These are phyloP conservation scores for Falco rusticolus DNA, from an alignment of 2,797 vertebrate species.

Conservation along the genomic window DNA sequence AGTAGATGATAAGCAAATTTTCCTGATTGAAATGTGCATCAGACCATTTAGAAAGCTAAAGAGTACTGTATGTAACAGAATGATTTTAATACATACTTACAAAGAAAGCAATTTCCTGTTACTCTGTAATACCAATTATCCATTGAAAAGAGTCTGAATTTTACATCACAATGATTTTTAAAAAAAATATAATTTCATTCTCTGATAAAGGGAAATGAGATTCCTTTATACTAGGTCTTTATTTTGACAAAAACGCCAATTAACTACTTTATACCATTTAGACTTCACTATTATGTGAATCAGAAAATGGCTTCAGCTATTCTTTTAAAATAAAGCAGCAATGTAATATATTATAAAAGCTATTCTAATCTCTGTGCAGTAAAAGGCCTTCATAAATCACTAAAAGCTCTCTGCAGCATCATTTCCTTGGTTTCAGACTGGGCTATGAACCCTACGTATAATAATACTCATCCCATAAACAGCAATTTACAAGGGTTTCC, in stretches of 20 bases:
- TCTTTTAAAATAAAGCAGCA: constrained; percentile 42
- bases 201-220: constrained; percentile 51
- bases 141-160: constrained; percentile 47
- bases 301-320: constrained; percentile 33
- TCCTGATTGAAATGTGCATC: constrained; percentile 11
- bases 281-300: constrained; percentile 47
- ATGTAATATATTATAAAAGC: constrained; percentile 28
- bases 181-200: not conserved
- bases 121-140: constrained; percentile 51
- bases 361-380: constrained; percentile 2
- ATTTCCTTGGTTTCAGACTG: not conserved
- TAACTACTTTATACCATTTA: constrained; percentile 74
- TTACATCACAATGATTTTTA: constrained; percentile 1
- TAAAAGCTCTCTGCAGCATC: not conserved
- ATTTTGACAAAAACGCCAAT: constrained; percentile 77
- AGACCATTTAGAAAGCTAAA: constrained; percentile 46
- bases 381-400: constrained; percentile 20
- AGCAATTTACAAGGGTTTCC: not conserved
- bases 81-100: constrained; percentile 49
- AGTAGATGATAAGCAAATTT: constrained; percentile 48
- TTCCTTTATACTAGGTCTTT: constrained; percentile 62
- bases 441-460: not conserved
- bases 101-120: constrained; percentile 63
- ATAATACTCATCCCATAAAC: not conserved
- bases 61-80: constrained; percentile 47